Percentiles rank a stretch among this genome's conserved stretches.
Conservation (phyloP, 2,113 vertebrate species). For the Oxyruncus cristatus region DNA sequence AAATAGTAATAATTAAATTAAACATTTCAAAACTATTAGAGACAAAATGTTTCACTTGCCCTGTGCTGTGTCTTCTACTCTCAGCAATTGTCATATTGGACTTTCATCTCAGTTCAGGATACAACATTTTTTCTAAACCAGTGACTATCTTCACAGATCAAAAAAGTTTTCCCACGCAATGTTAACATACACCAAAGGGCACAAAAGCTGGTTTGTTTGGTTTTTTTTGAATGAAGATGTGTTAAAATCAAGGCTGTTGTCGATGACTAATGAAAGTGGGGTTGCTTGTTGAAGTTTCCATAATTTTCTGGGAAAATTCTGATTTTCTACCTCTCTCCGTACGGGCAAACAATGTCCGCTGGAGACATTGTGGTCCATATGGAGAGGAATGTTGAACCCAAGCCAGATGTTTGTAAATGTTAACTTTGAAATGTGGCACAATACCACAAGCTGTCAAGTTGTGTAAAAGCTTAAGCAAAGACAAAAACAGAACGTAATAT, state of each 20-base stretch:
- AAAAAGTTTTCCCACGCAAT: background rate
- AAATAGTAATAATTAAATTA: conserved; percentile 11
- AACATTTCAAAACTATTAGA: background rate
- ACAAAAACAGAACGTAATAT: conserved; percentile 86
- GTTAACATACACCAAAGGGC: background rate
- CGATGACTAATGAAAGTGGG: background rate
- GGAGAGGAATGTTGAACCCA: conserved; percentile 72
- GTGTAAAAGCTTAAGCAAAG: conserved; percentile 81
- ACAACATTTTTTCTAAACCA: background rate
- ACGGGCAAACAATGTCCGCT: conserved; percentile 55
- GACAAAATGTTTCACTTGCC: conserved; percentile 1
- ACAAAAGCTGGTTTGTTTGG: background rate
- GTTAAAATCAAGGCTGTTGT: background rate
- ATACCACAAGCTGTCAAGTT: conserved; percentile 82
- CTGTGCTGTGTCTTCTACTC: background rate
- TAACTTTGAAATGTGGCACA: conserved; percentile 81
- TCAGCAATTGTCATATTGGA: background rate
- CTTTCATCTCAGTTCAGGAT: background rate
- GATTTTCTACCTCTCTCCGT: conserved; percentile 69
- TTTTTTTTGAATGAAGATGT: background rate
- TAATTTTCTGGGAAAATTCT: conserved; percentile 66
- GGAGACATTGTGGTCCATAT: conserved; percentile 62
- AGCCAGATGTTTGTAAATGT: conserved; percentile 83
- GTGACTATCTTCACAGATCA: background rate
- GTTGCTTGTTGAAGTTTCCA: background rate